Evolutionary conservation across 2,113 vertebrate species (phyloP).

Genomic region (Microcebus jonahi): DNA sequence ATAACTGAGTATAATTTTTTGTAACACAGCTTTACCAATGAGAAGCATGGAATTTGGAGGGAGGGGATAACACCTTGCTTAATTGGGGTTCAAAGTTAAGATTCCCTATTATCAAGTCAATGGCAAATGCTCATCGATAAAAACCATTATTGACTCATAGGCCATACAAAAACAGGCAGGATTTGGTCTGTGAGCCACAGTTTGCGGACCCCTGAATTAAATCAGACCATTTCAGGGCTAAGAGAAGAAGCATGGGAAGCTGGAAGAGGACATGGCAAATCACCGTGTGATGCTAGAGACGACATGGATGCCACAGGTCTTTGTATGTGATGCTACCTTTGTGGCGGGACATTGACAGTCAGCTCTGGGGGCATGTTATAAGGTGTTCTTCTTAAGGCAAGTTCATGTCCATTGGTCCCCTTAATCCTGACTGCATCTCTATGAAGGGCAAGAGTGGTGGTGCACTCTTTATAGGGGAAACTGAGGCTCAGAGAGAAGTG

Average conservation of each 20-base stretch:
- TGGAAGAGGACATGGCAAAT: background rate
- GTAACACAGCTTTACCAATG: background rate
- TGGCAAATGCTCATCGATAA: background rate
- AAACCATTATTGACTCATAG: background rate
- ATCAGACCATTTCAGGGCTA: background rate
- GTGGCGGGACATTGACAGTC: background rate
- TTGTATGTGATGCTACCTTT: background rate
- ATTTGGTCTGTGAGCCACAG: background rate
- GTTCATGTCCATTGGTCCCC: background rate
- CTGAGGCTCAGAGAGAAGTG: background rate
- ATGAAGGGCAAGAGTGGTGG: background rate
- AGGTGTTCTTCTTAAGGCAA: background rate
- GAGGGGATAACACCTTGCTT: background rate
- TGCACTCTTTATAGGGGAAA: background rate
- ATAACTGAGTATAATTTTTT: background rate
- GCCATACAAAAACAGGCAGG: background rate
- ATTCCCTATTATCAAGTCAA: background rate
- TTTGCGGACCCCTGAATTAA: background rate
- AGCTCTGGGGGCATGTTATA: background rate
- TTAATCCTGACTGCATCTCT: background rate
- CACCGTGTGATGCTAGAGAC: too few relatives aligned
- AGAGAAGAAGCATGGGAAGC: background rate
- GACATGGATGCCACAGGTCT: background rate
- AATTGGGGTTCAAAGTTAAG: conserved; percentile 7
- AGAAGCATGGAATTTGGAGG: background rate